A percentile compares a stretch with the other conserved stretches of the same genome.
Evolutionary conservation across 1,140 invertebrate genomes (phyloP).

Genomic region (Diabrotica undecimpunctata): DNA sequence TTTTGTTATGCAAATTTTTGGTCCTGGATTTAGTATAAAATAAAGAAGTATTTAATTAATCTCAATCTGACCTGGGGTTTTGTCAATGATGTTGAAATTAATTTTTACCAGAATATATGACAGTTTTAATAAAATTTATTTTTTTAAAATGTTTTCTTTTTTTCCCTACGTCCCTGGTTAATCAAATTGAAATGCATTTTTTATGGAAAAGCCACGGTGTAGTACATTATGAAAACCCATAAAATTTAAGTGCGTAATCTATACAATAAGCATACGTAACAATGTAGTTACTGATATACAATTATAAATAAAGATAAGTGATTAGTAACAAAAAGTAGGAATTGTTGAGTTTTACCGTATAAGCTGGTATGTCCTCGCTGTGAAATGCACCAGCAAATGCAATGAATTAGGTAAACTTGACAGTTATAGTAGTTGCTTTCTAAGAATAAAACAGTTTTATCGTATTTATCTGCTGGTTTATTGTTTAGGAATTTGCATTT

Average conservation of each 20-base stretch:
- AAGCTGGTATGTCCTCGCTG: slow-evolving; percentile 25
- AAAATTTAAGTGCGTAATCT: slow-evolving; percentile 1
- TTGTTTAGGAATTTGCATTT: slow-evolving; percentile 18
- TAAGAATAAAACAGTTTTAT: slow-evolving; percentile 21
- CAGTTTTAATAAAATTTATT: too few relatives aligned
- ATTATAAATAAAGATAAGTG: slow-evolving; percentile 16
- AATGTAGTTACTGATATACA: background rate
- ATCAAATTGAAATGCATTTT: background rate
- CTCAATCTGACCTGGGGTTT: too few relatives aligned
- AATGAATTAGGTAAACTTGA: slow-evolving; percentile 28
- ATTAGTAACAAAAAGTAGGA: slow-evolving; percentile 22
- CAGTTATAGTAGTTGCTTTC: slow-evolving; percentile 22
- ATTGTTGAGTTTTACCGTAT: slow-evolving; percentile 28
- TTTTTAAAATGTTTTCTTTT: too few relatives aligned
- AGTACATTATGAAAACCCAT: background rate
- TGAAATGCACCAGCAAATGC: slow-evolving; percentile 22
- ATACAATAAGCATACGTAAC: slow-evolving; percentile 2
- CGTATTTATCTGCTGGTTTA: slow-evolving; percentile 17
- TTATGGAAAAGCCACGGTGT: background rate
- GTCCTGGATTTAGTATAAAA: too few relatives aligned
- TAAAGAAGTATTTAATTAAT: too few relatives aligned
- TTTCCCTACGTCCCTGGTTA: too few relatives aligned
- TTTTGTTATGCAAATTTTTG: too few relatives aligned
- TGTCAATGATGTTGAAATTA: too few relatives aligned
- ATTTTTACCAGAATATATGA: too few relatives aligned